Percentiles rank a stretch among this genome's conserved stretches.
These are phyloP conservation scores for Athalia rosae DNA, from an alignment of 2,888 invertebrate genomes.

Conservation along the genomic window DNA sequence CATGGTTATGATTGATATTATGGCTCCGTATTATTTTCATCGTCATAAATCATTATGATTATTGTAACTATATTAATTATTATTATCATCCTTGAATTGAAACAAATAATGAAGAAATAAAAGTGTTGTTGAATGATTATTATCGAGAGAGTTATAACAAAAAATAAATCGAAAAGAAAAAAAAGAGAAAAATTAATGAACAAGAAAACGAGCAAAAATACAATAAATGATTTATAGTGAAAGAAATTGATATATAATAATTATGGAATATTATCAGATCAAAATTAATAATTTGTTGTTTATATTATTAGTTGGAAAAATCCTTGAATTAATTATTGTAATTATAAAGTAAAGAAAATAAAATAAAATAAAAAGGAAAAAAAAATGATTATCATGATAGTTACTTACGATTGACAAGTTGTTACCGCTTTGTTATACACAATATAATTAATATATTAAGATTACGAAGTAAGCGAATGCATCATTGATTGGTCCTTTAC, in stretches of 20 bases:
- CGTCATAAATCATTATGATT: conserved; percentile 10
- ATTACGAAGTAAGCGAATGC: conserved; percentile 60
- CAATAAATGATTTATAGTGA: conserved; percentile 59
- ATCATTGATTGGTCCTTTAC: conserved; percentile 69
- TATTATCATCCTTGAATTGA: conserved; percentile 67
- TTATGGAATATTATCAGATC: conserved; percentile 45
- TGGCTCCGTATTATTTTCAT: not conserved
- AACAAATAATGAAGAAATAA: conserved; percentile 62
- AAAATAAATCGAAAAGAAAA: conserved; percentile 16
- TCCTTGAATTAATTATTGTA: conserved; percentile 71
- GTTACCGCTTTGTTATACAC: conserved; percentile 73
- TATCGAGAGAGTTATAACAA: conserved; percentile 53
- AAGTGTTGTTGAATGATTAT: conserved; percentile 65
- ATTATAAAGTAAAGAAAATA: conserved; percentile 65
- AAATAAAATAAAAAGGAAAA: too few species aligned
- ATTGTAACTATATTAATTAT: conserved; percentile 22
- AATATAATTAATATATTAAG: conserved; percentile 72
- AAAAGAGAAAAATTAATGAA: not conserved
- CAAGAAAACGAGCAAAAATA: conserved; percentile 49
- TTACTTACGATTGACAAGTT: conserved; percentile 71
- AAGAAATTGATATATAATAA: conserved; percentile 61
- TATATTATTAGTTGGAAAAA: conserved; percentile 64
- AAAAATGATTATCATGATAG: conserved; percentile 71
- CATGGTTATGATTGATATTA: not conserved
- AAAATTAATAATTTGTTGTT: conserved; percentile 65